These are phyloP conservation scores for Antechinus stuartii DNA, from an alignment of 2,113 vertebrate genomes.

Conservation along the genomic window DNA sequence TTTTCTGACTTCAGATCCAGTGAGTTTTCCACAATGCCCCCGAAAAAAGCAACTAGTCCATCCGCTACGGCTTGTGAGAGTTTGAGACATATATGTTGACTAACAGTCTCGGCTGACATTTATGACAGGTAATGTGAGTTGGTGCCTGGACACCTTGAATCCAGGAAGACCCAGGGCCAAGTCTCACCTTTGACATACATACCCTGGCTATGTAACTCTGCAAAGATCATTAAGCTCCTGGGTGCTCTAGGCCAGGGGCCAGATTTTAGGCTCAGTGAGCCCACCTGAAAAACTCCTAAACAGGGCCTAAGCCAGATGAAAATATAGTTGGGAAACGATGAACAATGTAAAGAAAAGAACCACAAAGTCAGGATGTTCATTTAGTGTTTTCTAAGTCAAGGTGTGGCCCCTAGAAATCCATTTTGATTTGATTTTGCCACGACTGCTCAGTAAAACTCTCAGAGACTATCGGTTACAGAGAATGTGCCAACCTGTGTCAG, in stretches of 20 bases:
- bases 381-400: background rate
- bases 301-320: background rate
- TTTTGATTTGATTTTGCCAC: background rate
- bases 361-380: background rate
- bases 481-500: background rate
- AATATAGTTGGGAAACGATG: background rate
- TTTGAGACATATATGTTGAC: too few relatives aligned
- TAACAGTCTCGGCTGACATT: background rate
- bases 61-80: background rate
- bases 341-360: background rate
- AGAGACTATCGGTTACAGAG: background rate
- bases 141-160: background rate
- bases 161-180: background rate
- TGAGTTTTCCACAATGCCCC: background rate
- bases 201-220: background rate
- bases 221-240: background rate
- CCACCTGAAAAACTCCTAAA: background rate
- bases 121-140: background rate
- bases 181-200: background rate
- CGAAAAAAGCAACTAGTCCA: background rate
- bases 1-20: background rate
- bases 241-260: background rate
- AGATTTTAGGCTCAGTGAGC: background rate
- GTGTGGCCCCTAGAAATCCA: background rate
- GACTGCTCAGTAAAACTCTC: background rate